Evolutionary conservation across 2,888 invertebrate species (phyloP).

Genomic region (Yponomeuta evonymella): DNA sequence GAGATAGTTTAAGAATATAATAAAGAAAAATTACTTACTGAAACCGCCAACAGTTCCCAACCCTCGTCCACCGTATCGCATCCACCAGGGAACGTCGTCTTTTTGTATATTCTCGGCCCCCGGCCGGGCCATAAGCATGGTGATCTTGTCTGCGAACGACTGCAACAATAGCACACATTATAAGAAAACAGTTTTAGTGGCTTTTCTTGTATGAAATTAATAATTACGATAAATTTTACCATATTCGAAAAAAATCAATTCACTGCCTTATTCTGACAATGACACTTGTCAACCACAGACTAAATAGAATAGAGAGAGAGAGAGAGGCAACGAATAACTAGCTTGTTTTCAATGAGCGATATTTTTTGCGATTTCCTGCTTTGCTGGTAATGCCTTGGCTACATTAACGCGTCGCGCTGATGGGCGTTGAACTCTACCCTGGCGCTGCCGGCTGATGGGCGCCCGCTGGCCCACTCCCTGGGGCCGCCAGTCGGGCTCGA

Average conservation of each 20-base stretch:
- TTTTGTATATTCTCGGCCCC: conserved; percentile 85
- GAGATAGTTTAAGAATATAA: neutral
- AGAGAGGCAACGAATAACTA: no score
- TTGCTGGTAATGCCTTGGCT: no score
- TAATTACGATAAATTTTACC: conserved; percentile 38
- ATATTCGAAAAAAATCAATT: conserved; percentile 72
- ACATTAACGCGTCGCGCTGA: no score
- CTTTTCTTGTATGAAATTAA: neutral
- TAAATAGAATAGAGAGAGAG: no score
- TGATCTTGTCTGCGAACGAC: conserved; percentile 88
- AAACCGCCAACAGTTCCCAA: conserved; percentile 90
- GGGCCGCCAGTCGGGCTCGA: no score
- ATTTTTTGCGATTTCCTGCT: neutral
- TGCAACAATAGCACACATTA: conserved; percentile 53
- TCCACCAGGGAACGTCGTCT: conserved; percentile 92
- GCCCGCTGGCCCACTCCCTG: no score
- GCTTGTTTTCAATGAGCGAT: neutral
- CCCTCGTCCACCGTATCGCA: conserved; percentile 89
- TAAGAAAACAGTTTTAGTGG: conserved; percentile 18
- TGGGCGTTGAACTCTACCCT: no score
- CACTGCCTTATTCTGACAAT: conserved; percentile 33
- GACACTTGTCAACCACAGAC: conserved; percentile 34
- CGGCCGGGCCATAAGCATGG: conserved; percentile 87
- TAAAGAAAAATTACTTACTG: conserved; percentile 73
- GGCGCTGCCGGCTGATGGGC: no score